Base-by-base conservation (phyloP, 1,140 invertebrate species). In the Augochlora pura region DNA sequence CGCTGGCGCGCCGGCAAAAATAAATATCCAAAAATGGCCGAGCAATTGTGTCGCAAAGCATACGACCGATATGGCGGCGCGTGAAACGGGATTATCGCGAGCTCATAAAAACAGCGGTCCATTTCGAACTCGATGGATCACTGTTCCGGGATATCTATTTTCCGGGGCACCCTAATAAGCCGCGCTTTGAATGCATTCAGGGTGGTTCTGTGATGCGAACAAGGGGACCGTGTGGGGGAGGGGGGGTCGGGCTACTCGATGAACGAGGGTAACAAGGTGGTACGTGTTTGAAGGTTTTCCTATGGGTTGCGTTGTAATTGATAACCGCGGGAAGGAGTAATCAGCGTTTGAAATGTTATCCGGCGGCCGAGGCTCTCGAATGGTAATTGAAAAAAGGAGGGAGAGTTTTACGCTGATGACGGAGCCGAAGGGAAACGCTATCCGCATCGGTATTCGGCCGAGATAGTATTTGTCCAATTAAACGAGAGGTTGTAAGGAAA, bases 401-500 rank as follows among this genome's bases (percentile, higher is more conserved):
- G 57, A 59, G 21, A 59, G 21, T n/a, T 6, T n/a, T 16, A 60
- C 39, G 39, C 46, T 62, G 54, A 67, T 59, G 54, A n/a, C 23
- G 23, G 21, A 68, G 65, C n/a, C 14, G 67, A 77, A 60, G 52
- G 57, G 67, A 81, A 77, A 77, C 63, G 80, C 23, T 70, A 66
- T 71, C 54, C 66, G 25, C 75, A 32, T 77, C 75, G 74, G 75
- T 67, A 78, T 77, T 71, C 80, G 74, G 54, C 59, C 74, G 60
- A 52, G 70, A 74, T 74, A 77, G 75, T 77, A 78, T 77, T 81
- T 77, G 80, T 78, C 67, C 75, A 78, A 81, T 81, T 81, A 81
- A 81, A 77, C 75, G 80, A 38, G 25, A 66, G 25, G 67, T 78
- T 75, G 60, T 78, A 78, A 78, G 76, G 76, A 72, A 72, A 78